phyloP scores from a whole-genome alignment of 2,113 vertebrate genomes.

The Myocastor coypus region DNA sequence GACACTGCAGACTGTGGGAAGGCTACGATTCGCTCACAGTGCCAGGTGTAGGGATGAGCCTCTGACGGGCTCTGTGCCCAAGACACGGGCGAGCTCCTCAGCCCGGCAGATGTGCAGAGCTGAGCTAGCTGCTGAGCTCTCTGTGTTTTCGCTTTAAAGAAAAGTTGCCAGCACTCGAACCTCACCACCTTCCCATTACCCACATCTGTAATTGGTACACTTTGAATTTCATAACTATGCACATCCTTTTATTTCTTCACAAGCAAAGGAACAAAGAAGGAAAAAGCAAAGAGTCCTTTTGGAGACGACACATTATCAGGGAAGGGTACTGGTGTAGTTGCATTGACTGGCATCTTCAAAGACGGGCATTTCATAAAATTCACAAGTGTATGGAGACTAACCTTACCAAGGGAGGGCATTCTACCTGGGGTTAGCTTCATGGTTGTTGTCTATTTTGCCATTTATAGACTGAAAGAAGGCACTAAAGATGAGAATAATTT shows the following conservation, averaged over 20 bases:
- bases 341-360: constrained; percentile 80
- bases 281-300: constrained; percentile 85
- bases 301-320: constrained; percentile 78
- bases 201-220: constrained; percentile 88
- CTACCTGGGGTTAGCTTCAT: constrained; percentile 88
- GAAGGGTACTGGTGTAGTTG: constrained; percentile 79
- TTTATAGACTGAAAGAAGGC: constrained; percentile 91
- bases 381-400: constrained; percentile 83
- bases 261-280: constrained; percentile 83
- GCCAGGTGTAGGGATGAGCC: constrained; percentile 84
- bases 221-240: constrained; percentile 90
- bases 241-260: constrained; percentile 87
- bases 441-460: constrained; percentile 93
- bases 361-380: constrained; percentile 79
- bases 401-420: constrained; percentile 86
- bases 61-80: constrained; percentile 78
- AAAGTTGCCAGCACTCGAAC: constrained; percentile 87
- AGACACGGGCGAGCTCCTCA: constrained; percentile 74
- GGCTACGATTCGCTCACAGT: constrained; percentile 83
- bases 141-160: constrained; percentile 87
- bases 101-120: constrained; percentile 81
- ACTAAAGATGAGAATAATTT: constrained; percentile 94
- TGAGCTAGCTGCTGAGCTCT: constrained; percentile 85
- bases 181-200: constrained; percentile 85
- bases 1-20: constrained; percentile 82